Conservation (phyloP, 2,797 vertebrate species). For the Anabas testudineus region DNA sequence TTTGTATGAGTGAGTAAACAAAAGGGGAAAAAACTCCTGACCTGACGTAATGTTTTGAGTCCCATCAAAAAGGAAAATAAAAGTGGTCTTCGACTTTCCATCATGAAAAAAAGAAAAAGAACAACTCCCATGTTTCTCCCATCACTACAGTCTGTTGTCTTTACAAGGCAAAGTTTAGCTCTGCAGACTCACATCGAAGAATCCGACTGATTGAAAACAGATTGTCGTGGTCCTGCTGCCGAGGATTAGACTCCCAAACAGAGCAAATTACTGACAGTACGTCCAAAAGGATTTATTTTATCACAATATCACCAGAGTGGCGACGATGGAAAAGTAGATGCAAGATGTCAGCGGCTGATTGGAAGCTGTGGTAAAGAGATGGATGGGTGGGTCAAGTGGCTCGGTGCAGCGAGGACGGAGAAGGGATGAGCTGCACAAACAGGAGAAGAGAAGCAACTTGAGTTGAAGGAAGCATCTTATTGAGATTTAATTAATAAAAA, state of each 20-base stretch:
- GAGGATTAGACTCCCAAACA: conserved; percentile 47
- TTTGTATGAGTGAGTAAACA: conserved; percentile 48
- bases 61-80: conserved; percentile 44
- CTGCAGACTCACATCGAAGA: conserved; percentile 53
- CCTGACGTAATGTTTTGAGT: conserved; percentile 59
- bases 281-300: conserved; percentile 31
- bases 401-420: conserved; percentile 89
- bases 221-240: conserved; percentile 22
- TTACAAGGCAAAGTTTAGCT: conserved; percentile 38
- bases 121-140: conserved; percentile 36
- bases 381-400: conserved; percentile 86
- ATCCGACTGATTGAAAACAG: conserved; percentile 50
- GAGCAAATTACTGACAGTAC: conserved; percentile 30
- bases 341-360: conserved; percentile 85
- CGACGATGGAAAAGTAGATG: background rate
- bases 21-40: conserved; percentile 52
- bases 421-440: conserved; percentile 91
- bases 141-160: conserved; percentile 39
- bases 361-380: conserved; percentile 87
- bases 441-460: conserved; percentile 24
- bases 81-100: conserved; percentile 50
- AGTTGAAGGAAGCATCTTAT: background rate
- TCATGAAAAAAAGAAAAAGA: conserved; percentile 1
- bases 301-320: conserved; percentile 27
- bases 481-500: background rate